Base-by-base conservation (phyloP, 2,113 vertebrate species). In the Rhadina sibilatrix region DNA sequence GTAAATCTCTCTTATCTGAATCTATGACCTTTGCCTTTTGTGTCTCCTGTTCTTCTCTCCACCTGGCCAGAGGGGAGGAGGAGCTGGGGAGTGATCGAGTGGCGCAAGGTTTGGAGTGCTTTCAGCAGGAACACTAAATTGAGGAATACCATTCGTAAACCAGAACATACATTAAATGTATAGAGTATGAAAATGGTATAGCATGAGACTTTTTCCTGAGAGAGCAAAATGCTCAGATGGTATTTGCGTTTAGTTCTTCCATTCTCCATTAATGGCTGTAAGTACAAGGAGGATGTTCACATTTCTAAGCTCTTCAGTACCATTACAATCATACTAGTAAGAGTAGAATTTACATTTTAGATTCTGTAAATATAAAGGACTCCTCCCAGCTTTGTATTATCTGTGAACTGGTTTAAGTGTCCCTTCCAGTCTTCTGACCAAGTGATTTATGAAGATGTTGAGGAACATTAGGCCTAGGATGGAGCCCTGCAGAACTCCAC, bases 221-320 rank as follows among this genome's bases (percentile, higher is more conserved):
- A 52, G 33, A 94, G 40, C 19, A 83, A 84, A 94, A 74, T 83
- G 38, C 65, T 82, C 79, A 82, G 68, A 59, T 76, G 91, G 47
- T 69, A 75, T 61, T 80, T 78, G 46, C 64, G 81, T 83, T 92
- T 94, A 88, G 37, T 69, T 52, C 84, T 93, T 95, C 83, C 42
- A 64, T 72, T 94, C 70, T 90, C 46, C 50, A 90, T 2, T 56
- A 92, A 66, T 2, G 4, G 15, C 50, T 92, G 7, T 35, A 90
- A 83, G 38, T 44, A 37, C 24, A 54, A 87, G 57, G 28, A 24
- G 38, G 61, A 66, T 16, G 16, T 72, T 90, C 66, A 54, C 49
- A 72, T 65, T 95, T 56, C 38, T 72, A 76, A 79, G 50, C 22
- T 65, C 30, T 75, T 75, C 69, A 96, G 68, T 37, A 21, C 28